Evolutionary conservation across 2,797 vertebrate genomes (phyloP), one percentile per base, ranked within the genome.

Genomic region (Coranthus polyacanthus): DNA sequence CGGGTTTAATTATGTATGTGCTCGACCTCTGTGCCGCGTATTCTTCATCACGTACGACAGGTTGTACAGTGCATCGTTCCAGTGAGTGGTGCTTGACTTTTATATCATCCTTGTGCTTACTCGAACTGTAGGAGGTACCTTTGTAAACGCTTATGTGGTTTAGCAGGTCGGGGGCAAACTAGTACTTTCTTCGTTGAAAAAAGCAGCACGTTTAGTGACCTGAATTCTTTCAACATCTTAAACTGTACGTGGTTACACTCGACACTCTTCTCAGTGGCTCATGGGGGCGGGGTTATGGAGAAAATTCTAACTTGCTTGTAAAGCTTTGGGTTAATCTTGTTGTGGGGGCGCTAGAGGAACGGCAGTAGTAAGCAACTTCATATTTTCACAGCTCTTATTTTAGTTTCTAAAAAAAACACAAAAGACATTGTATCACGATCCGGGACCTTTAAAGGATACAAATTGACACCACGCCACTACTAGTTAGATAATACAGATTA

Each of bases 1-100:
- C 0, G 9, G 10, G 72, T 72, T 87, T 82, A 87, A 90, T 87
- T 85, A 87, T 85, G 78, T 37, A 85, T 82, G 77, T 54, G 65
- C 71, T 72, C 56, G 69, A 88, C 77, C 71, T 41, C 26, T 74
- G 67, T 58, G 70, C 81, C 69, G 36, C 36, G 41, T 57, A 62
- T 79, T 85, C 74, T 26, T 84, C 76, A 68, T 53, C 13, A 21
- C 5, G 49, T 36, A 0, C 44, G 84, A 73, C 73, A 67, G 69
- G 36, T 55, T 63, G 53, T 55, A 49, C 52, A 52, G 72, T 37
- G 51, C 36, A 51, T 68, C 12, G 16, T 63, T 66, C 71, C 70
- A 70, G 37, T 59, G 66, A 76, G 71, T 17, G 53, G 39, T 61
- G 65, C 47, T 58, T 47, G 71, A 71, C 81, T 85, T 62, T 59